phyloP scores from a whole-genome alignment of 2,113 vertebrate species.

The Scatophagus argus region DNA sequence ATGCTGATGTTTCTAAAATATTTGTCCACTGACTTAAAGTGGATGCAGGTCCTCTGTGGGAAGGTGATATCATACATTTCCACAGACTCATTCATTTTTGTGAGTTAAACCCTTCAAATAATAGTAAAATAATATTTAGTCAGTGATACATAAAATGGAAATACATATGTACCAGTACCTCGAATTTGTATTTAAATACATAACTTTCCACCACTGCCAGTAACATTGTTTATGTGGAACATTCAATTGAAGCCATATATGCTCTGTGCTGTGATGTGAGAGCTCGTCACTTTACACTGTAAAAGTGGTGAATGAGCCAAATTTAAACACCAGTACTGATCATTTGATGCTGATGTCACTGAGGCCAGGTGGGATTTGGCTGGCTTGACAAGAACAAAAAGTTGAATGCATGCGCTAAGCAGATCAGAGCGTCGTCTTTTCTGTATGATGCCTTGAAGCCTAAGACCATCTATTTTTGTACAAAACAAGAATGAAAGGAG shows the following conservation, averaged over 20 bases:
- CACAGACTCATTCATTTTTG: neutral
- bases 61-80: neutral
- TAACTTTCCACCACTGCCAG: neutral
- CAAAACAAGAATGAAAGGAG: slow-evolving; percentile 46
- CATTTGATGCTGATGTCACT: slow-evolving; percentile 33
- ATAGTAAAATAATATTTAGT: neutral
- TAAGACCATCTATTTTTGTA: slow-evolving; percentile 60
- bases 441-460: slow-evolving; percentile 24
- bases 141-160: neutral
- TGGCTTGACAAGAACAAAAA: slow-evolving; percentile 17
- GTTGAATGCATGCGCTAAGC: slow-evolving; percentile 18
- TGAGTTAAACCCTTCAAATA: neutral
- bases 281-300: neutral
- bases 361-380: slow-evolving; percentile 47
- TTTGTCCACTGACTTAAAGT: neutral
- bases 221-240: neutral
- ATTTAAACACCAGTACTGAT: slow-evolving; percentile 36
- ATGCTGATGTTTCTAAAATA: too few relatives aligned
- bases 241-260: neutral
- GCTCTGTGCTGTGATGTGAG: neutral
- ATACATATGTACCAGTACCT: neutral
- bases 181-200: neutral
- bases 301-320: slow-evolving; percentile 16
- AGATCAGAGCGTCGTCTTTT: slow-evolving; percentile 22
- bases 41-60: neutral